These are phyloP conservation scores for Rhagologus leucostigma DNA, from an alignment of 2,113 vertebrate genomes.

Conservation along the genomic window DNA sequence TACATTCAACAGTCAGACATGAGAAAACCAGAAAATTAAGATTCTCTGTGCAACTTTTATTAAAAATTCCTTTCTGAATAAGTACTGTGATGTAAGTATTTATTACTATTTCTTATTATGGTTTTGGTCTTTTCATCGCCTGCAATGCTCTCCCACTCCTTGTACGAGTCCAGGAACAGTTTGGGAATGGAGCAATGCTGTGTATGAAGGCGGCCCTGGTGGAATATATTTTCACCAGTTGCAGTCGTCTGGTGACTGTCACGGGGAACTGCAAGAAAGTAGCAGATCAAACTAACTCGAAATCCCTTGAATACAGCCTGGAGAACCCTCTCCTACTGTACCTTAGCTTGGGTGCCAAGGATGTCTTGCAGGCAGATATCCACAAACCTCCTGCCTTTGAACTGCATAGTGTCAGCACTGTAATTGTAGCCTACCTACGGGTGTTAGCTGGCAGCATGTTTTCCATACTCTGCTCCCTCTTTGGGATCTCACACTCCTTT, in stretches of 20 bases:
- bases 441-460: not conserved
- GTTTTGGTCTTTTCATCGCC: not conserved
- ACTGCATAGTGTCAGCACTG: fast-evolving
- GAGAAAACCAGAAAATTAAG: not conserved
- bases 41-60: not conserved
- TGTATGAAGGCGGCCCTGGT: fast-evolving
- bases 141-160: not conserved
- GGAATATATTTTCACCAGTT: not conserved
- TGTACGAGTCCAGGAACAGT: not conserved
- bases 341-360: not conserved
- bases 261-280: not conserved
- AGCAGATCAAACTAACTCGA: not conserved
- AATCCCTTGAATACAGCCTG: not conserved
- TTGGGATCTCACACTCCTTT: not conserved
- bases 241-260: not conserved
- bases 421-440: not conserved
- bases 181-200: not conserved
- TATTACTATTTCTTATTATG: not conserved
- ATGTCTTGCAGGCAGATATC: not conserved
- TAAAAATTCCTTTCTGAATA: not conserved
- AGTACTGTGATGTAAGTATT: not conserved
- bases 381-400: not conserved
- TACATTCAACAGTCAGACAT: not conserved
- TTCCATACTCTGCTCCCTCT: not conserved
- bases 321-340: not conserved